A percentile compares a stretch with the other conserved stretches of the same genome.
Evolutionary conservation across 1,140 invertebrate genomes (phyloP).

Genomic region (Bombus waltoni): DNA sequence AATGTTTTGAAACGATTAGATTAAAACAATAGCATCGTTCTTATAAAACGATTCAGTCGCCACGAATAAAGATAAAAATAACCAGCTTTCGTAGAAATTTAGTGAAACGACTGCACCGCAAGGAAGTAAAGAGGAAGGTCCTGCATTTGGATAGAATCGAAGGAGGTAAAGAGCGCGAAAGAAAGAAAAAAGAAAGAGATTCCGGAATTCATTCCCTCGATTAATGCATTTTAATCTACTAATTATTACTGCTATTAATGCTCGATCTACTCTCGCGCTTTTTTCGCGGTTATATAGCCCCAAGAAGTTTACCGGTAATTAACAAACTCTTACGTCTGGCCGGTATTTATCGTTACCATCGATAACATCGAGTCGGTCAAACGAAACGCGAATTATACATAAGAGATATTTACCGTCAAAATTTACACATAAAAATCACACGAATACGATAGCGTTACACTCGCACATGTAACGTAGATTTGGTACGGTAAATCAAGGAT

Average conservation of each 20-base stretch:
- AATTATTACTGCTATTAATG: no score
- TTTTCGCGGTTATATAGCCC: neutral
- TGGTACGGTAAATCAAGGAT: no score
- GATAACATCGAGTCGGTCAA: neutral
- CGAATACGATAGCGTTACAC: no score
- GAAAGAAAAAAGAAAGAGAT: neutral
- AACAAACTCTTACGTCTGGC: conserved; percentile 1
- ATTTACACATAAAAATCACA: no score
- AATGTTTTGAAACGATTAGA: neutral
- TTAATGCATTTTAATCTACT: neutral
- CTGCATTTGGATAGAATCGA: no score
- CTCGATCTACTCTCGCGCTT: neutral
- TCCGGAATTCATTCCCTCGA: neutral
- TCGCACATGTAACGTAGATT: no score
- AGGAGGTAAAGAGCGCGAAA: no score
- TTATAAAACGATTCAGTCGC: neutral
- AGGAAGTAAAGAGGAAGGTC: neutral
- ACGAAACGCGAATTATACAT: neutral
- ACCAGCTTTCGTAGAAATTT: neutral
- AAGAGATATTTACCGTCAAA: no score
- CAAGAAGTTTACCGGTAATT: neutral
- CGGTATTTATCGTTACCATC: neutral
- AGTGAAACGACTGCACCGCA: neutral
- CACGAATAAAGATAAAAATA: neutral
- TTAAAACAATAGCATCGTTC: no score